Base-by-base conservation (phyloP, 1,140 invertebrate genomes). In the Rhyzopertha dominica region DNA sequence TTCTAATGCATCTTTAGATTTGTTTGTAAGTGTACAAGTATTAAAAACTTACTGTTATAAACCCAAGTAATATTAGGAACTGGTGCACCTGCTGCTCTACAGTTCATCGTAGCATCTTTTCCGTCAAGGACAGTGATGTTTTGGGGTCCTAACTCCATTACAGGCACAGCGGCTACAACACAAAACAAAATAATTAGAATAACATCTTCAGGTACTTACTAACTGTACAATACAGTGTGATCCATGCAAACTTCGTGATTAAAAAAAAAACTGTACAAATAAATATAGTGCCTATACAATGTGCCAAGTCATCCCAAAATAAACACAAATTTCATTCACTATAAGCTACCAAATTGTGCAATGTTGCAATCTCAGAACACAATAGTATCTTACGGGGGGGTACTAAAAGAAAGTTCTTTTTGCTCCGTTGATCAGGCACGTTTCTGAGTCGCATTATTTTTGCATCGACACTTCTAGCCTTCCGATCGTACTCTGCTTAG, bases 31-130 rank as follows among this genome's bases (percentile, higher is more conserved):
- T n/a, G n/a, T n/a, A n/a, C n/a, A n/a, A n/a, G n/a, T n/a, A n/a
- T n/a, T n/a, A n/a, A n/a, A 14, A 41, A 55, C 74, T 73, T 76
- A 91, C 90, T 87, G 69, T 90, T 87, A 62, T 84, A 87, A 59
- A 85, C 81, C 94, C 94, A 98, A 5, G 87, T 88, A n/a, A 87
- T 77, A 59, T 87, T 91, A 2, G 94, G 93, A 47, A 80, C 78
- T 10, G 93, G 93, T 1, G 93, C 90, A 24, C 92, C 93, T 19
- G 81, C 79, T 8, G 89, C 91, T 55, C 85, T 74, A 68, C 94
- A 97, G 13, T 73, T 77, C 40, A 97, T 77, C 13, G 85, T 86
- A 23, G 85, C 90, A 72, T 95, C 90, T 68, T 91, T 90, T 13
- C 90, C 90, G 69, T 95, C 92, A 44, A 95, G 69, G 43, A 94